Conservation (phyloP, 53 echinoderm and acorn worm genomes). For the Luidia sarsii region DNA sequence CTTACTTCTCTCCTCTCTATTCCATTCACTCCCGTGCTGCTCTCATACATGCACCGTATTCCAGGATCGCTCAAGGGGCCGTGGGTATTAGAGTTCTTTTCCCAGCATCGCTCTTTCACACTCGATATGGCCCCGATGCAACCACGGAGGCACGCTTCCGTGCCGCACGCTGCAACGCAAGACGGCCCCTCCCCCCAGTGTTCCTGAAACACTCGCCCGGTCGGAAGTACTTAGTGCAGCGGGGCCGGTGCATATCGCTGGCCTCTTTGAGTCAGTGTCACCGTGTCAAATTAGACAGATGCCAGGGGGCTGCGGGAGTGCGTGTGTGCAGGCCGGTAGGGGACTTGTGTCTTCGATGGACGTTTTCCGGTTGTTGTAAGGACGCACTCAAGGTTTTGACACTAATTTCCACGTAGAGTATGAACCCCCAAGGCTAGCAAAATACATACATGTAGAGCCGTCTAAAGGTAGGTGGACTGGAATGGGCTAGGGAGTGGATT, state of each 20-base stretch:
- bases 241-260: background rate
- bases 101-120: conserved; percentile 24
- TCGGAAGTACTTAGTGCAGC: conserved; percentile 26
- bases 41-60: background rate
- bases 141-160: background rate
- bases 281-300: conserved; percentile 16
- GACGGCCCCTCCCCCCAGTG: background rate
- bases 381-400: no score
- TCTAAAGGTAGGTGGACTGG: no score
- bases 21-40: no score
- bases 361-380: no score
- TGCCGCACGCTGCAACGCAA: no score
- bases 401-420: no score
- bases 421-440: no score
- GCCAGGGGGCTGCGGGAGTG: background rate
- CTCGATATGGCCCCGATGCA: background rate
- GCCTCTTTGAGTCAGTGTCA: conserved; percentile 11
- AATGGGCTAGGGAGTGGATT: no score
- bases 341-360: no score
- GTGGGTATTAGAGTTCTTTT: conserved; percentile 12
- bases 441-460: no score
- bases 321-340: conserved; percentile 4
- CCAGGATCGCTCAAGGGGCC: conserved; percentile 8
- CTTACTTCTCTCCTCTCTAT: no score
- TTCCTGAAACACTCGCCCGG: background rate